Evolutionary conservation across 2,113 vertebrate species (phyloP).

Genomic region (Pheucticus melanocephalus): DNA sequence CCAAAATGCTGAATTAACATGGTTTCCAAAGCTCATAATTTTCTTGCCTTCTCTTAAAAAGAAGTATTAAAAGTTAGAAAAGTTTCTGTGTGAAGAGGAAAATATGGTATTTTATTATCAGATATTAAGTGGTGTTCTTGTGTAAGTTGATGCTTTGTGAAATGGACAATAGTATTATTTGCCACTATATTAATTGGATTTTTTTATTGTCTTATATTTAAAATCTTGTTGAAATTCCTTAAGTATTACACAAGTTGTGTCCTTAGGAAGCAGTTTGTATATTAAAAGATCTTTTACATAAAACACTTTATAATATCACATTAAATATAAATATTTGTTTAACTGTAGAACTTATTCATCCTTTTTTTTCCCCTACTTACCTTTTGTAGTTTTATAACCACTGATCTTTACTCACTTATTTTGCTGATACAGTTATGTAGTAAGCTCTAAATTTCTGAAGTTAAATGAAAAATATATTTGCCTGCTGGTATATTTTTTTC

Average conservation of each 20-base stretch:
- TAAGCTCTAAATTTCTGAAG: not conserved
- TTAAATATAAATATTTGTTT: not conserved
- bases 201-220: not conserved
- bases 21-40: not conserved
- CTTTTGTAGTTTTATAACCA: not conserved
- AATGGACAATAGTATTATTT: not conserved
- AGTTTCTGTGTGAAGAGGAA: not conserved
- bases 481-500: not conserved
- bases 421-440: not conserved
- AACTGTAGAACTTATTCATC: not conserved
- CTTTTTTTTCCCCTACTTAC: not conserved
- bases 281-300: not conserved
- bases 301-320: not conserved
- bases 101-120: not conserved
- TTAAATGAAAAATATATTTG: not conserved
- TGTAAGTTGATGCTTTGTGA: not conserved
- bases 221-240: not conserved
- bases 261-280: not conserved
- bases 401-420: not conserved
- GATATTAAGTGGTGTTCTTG: not conserved
- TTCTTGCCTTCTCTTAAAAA: not conserved
- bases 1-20: not conserved
- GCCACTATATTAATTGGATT: not conserved
- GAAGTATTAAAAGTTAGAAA: not conserved
- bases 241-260: not conserved